Base-by-base conservation (phyloP, 2,888 invertebrate genomes). In the Lasioglossum oenotherae region DNA sequence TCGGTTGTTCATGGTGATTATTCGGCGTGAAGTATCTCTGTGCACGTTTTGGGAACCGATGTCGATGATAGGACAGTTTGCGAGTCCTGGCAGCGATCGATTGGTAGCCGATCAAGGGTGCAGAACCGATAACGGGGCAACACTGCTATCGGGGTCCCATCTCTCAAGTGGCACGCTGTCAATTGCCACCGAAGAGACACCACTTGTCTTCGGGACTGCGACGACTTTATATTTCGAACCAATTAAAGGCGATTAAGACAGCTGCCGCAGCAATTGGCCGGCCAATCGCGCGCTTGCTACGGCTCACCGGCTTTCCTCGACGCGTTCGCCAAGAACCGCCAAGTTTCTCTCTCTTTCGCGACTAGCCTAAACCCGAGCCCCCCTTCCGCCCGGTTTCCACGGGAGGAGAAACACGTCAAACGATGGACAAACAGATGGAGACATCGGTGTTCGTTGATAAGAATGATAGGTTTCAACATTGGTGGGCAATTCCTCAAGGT, bases 161-260 rank as follows among this genome's bases (percentile, higher is more conserved):
- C 74, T 82, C 44, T 82, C 78, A 67, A 84, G 80, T 82, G 82
- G 80, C 82, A 85, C 75, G 76, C 74, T 83, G 82, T 84, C 88
- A 88, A 87, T 91, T 91, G 88, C 8, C 78, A 72, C 31, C 74
- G 74, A 81, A 89, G 86, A 84, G 31, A 41, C 80, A 75, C 85
- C 87, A 86, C 88, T 89, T 87, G 89, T 87, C 91, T 86, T 81
- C 74, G 53, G 69, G 79, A 82, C 85, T 71, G 80, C 85, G 84
- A 87, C 86, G 82, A 86, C 89, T 91, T 88, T 88, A 90, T 91
- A 91, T 92, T 93, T 89, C 86, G 91, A 84, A 87, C 87, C 92
- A 93, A 93, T 94, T 94, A 94, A 93, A 92, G 90, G 81, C 90
- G 89, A 92, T 93, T 92, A 93, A 91, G 90, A 89, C 90, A 90